A percentile compares a stretch with the other conserved stretches of the same genome.
Evolutionary conservation across 2,113 vertebrate species (phyloP).

Genomic region (Scopus umbretta): DNA sequence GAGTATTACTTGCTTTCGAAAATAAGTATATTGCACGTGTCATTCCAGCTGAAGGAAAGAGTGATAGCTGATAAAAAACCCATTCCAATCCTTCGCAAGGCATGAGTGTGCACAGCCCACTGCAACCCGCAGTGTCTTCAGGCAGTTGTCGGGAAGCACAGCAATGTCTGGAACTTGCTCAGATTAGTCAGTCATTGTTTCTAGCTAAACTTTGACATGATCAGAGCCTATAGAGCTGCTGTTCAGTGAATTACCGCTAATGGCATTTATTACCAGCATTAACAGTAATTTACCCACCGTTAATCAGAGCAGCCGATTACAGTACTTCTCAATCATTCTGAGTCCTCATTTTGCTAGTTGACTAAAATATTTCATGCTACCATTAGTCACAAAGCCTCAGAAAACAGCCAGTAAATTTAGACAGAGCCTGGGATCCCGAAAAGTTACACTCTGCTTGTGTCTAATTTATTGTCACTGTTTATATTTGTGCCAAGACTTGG

Average conservation of each 20-base stretch:
- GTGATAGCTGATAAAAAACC: background rate
- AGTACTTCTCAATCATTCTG: slow-evolving; percentile 62
- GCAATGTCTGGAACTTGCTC: background rate
- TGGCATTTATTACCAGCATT: slow-evolving; percentile 61
- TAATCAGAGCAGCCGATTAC: slow-evolving; percentile 55
- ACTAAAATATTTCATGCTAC: slow-evolving; percentile 67
- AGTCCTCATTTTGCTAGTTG: slow-evolving; percentile 58
- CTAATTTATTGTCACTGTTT: slow-evolving; percentile 63
- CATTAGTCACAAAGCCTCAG: slow-evolving; percentile 56
- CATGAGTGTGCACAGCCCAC: background rate
- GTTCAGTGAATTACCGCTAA: slow-evolving; percentile 45
- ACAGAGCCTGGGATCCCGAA: background rate
- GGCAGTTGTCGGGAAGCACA: background rate
- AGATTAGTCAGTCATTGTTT: slow-evolving; percentile 17
- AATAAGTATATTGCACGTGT: background rate
- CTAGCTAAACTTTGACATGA: slow-evolving; percentile 15
- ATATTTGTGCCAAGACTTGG: slow-evolving; percentile 51
- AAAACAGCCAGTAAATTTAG: slow-evolving; percentile 68
- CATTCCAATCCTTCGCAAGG: background rate
- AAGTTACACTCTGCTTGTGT: slow-evolving; percentile 24
- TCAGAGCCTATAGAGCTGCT: background rate
- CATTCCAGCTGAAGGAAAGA: background rate
- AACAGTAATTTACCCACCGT: slow-evolving; percentile 54
- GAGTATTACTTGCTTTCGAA: background rate
- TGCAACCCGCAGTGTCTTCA: background rate